Evolutionary conservation across 1,140 invertebrate genomes (phyloP).

Genomic region (Drosophila sp.): DNA sequence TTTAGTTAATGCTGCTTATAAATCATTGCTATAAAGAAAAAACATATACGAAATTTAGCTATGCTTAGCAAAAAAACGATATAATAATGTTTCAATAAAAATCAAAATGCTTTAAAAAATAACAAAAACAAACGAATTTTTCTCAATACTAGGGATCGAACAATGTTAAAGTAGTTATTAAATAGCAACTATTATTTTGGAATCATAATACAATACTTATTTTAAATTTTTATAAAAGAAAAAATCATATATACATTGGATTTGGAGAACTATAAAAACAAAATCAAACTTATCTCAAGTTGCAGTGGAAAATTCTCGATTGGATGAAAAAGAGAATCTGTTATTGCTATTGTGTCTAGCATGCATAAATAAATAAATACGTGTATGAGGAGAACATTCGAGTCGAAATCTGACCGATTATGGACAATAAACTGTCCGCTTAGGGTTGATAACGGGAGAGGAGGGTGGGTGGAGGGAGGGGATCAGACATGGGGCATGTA

Average conservation of each 20-base stretch:
- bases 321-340: conserved; percentile 23
- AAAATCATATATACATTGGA: too few species aligned
- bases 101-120: conserved; percentile 41
- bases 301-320: conserved; percentile 70
- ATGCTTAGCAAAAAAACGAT: conserved; percentile 36
- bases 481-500: conserved; percentile 16
- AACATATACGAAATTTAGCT: conserved; percentile 28
- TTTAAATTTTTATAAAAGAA: too few species aligned
- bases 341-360: conserved; percentile 23
- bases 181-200: too few species aligned
- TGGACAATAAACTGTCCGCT: conserved; percentile 28
- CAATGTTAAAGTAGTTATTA: too few species aligned
- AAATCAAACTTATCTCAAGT: conserved; percentile 25
- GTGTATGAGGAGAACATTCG: conserved; percentile 36
- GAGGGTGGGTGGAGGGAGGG: conserved; percentile 2
- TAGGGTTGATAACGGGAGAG: background rate
- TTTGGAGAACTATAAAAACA: background rate
- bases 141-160: background rate
- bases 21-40: conserved; percentile 10
- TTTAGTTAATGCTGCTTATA: conserved; percentile 9
- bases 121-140: conserved; percentile 7
- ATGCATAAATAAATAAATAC: conserved; percentile 40
- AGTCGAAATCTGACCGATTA: conserved; percentile 36
- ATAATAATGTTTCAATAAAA: conserved; percentile 47
- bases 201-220: too few species aligned